Evolutionary conservation across 2,113 vertebrate species (phyloP).

Genomic region (Salvelinus fontinalis): DNA sequence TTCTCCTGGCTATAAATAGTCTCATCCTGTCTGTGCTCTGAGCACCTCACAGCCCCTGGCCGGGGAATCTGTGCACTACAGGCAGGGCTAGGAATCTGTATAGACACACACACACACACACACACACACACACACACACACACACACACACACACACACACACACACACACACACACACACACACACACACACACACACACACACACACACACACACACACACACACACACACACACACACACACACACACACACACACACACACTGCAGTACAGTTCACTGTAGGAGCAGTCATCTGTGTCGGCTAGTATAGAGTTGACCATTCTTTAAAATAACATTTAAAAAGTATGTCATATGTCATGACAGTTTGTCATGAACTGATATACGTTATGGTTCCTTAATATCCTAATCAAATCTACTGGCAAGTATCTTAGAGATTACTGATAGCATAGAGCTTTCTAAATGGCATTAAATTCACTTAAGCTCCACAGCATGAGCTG

Average conservation of each 20-base stretch:
- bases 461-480: background rate
- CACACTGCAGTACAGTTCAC: background rate
- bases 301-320: too few species aligned
- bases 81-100: background rate
- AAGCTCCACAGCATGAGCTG: background rate
- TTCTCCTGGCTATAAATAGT: conserved; percentile 48
- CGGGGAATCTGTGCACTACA: conserved; percentile 15
- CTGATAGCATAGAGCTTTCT: background rate
- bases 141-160: conserved; percentile 1
- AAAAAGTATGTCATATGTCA: background rate
- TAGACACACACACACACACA: conserved; percentile 1
- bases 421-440: background rate
- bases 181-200: background rate
- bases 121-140: background rate
- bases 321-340: background rate
- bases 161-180: conserved; percentile 1
- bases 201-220: background rate
- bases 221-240: conserved; percentile 8
- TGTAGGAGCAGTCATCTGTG: background rate
- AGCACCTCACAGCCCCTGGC: conserved; percentile 14
- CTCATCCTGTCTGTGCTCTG: conserved; percentile 3
- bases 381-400: background rate
- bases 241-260: conserved; percentile 3
- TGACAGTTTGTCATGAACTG: background rate
- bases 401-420: background rate